Percentiles rank a stretch among this genome's conserved stretches.
phyloP scores from a whole-genome alignment of 2,113 vertebrate species.

The Dicrurus megarhynchus region DNA sequence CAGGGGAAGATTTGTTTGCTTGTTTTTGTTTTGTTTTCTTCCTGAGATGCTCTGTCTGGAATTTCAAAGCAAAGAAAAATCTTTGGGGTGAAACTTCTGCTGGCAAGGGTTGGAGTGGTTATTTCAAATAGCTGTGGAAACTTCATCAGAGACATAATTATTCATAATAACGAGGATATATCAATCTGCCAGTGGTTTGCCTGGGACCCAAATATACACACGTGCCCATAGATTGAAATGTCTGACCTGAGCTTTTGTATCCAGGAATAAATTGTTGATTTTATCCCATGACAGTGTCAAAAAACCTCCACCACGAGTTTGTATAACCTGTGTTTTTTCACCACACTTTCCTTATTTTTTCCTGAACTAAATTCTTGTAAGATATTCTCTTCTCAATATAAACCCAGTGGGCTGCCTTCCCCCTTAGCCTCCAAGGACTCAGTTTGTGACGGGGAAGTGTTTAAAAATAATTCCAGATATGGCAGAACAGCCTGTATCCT shows the following conservation, averaged over 20 bases:
- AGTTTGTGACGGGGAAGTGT: slow-evolving; percentile 30
- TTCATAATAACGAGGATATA: neutral
- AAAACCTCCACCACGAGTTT: neutral
- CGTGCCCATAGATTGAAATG: neutral
- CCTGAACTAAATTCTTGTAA: slow-evolving; percentile 7
- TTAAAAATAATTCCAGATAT: slow-evolving; percentile 63
- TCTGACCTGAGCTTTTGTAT: neutral
- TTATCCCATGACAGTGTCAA: neutral
- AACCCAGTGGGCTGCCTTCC: neutral
- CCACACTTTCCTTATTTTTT: slow-evolving; percentile 51
- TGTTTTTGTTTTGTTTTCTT: neutral
- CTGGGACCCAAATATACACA: neutral
- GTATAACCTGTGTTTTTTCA: neutral
- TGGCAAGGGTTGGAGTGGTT: neutral
- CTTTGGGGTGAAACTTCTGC: neutral
- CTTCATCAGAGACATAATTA: neutral
- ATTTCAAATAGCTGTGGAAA: neutral
- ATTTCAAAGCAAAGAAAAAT: neutral
- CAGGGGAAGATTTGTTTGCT: neutral
- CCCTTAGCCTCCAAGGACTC: slow-evolving; percentile 41
- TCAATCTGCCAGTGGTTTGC: neutral
- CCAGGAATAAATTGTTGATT: slow-evolving; percentile 4
- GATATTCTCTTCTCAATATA: neutral
- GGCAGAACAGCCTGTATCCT: slow-evolving; percentile 55
- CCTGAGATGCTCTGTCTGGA: neutral